Conservation (phyloP, 2,113 vertebrate genomes). For the Syngnathus floridae region DNA sequence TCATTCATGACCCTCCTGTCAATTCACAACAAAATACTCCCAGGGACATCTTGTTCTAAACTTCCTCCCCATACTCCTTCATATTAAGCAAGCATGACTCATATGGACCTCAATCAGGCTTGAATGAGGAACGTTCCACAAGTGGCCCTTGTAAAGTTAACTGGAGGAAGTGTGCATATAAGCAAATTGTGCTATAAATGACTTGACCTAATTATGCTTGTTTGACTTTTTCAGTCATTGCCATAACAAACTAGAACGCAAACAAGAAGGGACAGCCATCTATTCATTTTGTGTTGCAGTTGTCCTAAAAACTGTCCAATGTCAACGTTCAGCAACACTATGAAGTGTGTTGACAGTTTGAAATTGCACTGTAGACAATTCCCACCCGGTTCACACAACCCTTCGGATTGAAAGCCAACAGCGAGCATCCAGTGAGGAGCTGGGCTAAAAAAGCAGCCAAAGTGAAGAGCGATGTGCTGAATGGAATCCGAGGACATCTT, state of each 20-base stretch:
- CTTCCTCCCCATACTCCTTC: conserved; percentile 54
- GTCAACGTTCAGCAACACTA: not conserved
- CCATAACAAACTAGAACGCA: not conserved
- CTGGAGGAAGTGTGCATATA: conserved; percentile 9
- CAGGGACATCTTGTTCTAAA: conserved; percentile 55
- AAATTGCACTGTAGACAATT: not conserved
- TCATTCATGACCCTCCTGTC: conserved; percentile 65
- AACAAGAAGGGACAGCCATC: not conserved
- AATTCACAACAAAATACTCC: conserved; percentile 59
- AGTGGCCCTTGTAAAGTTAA: conserved; percentile 15
- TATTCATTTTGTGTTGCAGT: not conserved
- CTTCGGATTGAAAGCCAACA: conserved; percentile 39
- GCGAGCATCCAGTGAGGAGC: conserved; percentile 27
- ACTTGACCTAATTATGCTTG: not conserved
- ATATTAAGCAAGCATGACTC: conserved; percentile 57
- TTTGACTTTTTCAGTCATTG: not conserved
- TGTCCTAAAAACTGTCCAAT: not conserved
- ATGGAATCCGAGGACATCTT: conserved; percentile 56
- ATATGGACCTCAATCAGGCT: conserved; percentile 31
- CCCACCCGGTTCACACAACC: not conserved
- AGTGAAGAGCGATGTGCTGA: conserved; percentile 59
- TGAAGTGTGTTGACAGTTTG: not conserved
- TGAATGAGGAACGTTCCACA: conserved; percentile 37
- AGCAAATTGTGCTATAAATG: not conserved
- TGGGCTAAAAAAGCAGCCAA: conserved; percentile 32